phyloP scores from a whole-genome alignment of 2,888 invertebrate species.

The Andrena bucephala region DNA sequence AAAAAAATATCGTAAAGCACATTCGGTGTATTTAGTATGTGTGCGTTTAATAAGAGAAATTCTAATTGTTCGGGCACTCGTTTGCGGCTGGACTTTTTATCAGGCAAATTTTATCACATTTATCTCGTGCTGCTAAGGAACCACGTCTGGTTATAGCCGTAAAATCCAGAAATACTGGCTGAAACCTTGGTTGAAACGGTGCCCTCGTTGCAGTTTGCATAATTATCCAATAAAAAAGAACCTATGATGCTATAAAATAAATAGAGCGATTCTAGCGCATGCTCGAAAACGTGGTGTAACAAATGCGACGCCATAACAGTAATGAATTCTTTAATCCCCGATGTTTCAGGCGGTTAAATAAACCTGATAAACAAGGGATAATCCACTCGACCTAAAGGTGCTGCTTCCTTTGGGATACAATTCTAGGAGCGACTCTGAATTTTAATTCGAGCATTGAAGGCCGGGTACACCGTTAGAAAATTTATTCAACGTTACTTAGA shows the following conservation, averaged over 20 bases:
- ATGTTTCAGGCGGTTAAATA: slow-evolving; percentile 43
- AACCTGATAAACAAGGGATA: slow-evolving; percentile 37
- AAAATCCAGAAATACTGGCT: slow-evolving; percentile 54
- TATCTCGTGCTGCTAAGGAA: slow-evolving; percentile 32
- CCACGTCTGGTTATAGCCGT: slow-evolving; percentile 39
- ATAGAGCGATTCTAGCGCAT: slow-evolving; percentile 68
- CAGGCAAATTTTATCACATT: slow-evolving; percentile 33
- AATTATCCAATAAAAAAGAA: slow-evolving; percentile 75
- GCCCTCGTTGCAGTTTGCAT: slow-evolving; percentile 70
- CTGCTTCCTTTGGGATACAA: neutral
- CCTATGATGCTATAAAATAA: slow-evolving; percentile 72
- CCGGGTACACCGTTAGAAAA: neutral
- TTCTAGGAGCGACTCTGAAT: neutral
- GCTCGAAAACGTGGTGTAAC: slow-evolving; percentile 58
- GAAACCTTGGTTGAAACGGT: slow-evolving; percentile 26
- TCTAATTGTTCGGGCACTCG: neutral
- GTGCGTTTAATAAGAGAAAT: slow-evolving; percentile 1
- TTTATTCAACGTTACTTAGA: neutral
- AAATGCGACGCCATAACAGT: slow-evolving; percentile 45
- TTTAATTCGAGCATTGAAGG: neutral
- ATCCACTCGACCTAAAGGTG: neutral
- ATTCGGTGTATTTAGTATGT: neutral
- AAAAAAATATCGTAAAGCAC: neutral
- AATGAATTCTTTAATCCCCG: slow-evolving; percentile 60
- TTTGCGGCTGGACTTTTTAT: slow-evolving; percentile 1